Base-by-base conservation (phyloP, 2,888 invertebrate species). In the Plebejus melissa region DNA sequence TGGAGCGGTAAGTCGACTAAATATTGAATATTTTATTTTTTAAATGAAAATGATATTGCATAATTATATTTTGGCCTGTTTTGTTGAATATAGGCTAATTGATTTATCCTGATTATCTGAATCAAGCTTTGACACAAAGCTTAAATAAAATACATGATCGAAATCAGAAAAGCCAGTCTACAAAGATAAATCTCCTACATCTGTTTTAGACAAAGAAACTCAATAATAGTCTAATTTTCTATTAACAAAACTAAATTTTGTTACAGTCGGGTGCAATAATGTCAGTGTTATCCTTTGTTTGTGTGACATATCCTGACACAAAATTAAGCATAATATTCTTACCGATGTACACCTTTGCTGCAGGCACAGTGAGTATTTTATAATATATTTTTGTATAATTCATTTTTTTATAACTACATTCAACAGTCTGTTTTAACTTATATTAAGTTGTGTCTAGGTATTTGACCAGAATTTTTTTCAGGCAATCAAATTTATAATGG, bases 191-290 rank as follows among this genome's bases (percentile, higher is more conserved):
- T 46, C 46, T 46, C 46, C 9, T 0, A 46, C 46, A 46, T 46
- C 46, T 46, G 9, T 46, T 9, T 46, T 46, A 46, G 46, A 46
- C 11, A 46, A 46, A 9, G 11, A 46, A 46, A 46, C 9, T 3
- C 46, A 46, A 2, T 11, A 46, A 46, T 41, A 41, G 46, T 11
- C 2, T 11, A 46, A 46, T n/a, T 38, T 69, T 46, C 57, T 70
- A 7, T 38, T 54, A 46, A 16, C 74, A 28, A 70, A 22, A 60
- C 46, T 75, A 70, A 78, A 81, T 82, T 86, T 77, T 76, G 78
- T 94, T 94, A 80, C 90, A 99, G 98, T 99, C 98, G 54, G 99
- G 99, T 77, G 99, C 99, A 74, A 97, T 99, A 81, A 97, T 99
- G 96, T 96, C 97, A 38, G 94, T 99, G 74, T 89, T 99, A 77